These are phyloP conservation scores for Babyrousa celebensis DNA, from an alignment of 2,797 vertebrate species.

Conservation along the genomic window DNA sequence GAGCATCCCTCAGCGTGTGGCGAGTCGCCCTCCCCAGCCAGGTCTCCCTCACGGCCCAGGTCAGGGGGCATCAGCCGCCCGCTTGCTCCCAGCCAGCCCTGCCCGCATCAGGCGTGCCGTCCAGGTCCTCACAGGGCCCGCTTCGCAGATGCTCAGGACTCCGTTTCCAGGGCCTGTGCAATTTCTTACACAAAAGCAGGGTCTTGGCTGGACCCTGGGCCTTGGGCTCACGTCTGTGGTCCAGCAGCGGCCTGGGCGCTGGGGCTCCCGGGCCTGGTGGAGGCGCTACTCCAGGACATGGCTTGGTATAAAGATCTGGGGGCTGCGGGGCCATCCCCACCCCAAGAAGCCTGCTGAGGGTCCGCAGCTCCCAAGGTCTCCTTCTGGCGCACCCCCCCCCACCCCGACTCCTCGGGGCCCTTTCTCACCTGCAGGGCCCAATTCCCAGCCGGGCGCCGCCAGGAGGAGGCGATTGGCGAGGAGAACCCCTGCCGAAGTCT, in stretches of 20 bases:
- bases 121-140: rapidly evolving
- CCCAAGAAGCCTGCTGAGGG: neutral
- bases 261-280: neutral
- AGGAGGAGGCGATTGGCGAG: neutral
- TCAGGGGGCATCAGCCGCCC: neutral
- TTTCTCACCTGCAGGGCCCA: neutral
- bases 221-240: rapidly evolving
- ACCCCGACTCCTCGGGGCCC: neutral
- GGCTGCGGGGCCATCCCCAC: neutral
- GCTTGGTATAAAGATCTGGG: neutral
- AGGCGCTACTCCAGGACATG: neutral
- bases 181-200: neutral
- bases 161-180: rapidly evolving
- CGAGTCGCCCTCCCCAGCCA: rapidly evolving
- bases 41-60: rapidly evolving
- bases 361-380: neutral
- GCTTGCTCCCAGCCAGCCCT: no score
- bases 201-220: neutral
- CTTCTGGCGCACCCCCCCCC: neutral
- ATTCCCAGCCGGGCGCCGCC: neutral
- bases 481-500: neutral
- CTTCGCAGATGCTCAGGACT: neutral
- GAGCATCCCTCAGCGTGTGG: neutral
- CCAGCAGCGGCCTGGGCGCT: rapidly evolving
- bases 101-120: rapidly evolving